A percentile compares a stretch with the other conserved stretches of the same genome.
These are phyloP conservation scores for Sminthurides aquaticus DNA, from an alignment of 2,888 invertebrate genomes.

Conservation along the genomic window DNA sequence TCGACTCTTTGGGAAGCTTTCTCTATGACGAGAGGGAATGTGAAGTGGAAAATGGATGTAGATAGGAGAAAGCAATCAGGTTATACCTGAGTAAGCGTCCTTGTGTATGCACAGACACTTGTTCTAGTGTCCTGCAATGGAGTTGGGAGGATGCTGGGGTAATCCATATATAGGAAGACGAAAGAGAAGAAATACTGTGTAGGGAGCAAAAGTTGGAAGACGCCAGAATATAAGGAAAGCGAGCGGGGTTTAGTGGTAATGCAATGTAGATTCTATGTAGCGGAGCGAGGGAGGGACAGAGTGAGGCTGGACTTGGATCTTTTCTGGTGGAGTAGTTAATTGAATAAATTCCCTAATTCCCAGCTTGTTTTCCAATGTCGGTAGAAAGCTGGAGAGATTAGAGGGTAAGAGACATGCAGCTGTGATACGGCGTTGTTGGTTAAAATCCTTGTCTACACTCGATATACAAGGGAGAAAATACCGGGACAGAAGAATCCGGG, in stretches of 20 bases:
- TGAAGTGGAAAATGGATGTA: slow-evolving; percentile 15
- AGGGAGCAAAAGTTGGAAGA: too few species aligned
- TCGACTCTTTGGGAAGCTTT: too few species aligned
- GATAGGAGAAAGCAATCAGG: not conserved
- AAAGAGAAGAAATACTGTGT: too few species aligned
- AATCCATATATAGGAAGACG: too few species aligned
- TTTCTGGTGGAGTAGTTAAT: slow-evolving; percentile 41
- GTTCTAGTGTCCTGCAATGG: too few species aligned
- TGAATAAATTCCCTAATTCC: slow-evolving; percentile 44
- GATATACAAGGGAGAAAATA: not conserved
- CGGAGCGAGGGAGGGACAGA: slow-evolving; percentile 12
- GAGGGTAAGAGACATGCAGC: slow-evolving; percentile 41
- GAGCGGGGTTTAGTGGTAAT: slow-evolving; percentile 8
- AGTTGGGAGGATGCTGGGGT: too few species aligned
- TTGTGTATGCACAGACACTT: too few species aligned
- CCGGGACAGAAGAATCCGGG: too few species aligned
- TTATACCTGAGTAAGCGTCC: not conserved
- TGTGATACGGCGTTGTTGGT: slow-evolving; percentile 35
- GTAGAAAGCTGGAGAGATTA: slow-evolving; percentile 42
- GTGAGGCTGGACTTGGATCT: slow-evolving; percentile 27
- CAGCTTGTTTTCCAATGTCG: slow-evolving; percentile 43
- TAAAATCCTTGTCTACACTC: slow-evolving; percentile 15
- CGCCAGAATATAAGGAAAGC: too few species aligned
- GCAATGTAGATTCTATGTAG: slow-evolving; percentile 25
- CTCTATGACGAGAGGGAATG: slow-evolving; percentile 17